phyloP scores from a whole-genome alignment of 2,113 vertebrate species.

The Apodemus sylvaticus region DNA sequence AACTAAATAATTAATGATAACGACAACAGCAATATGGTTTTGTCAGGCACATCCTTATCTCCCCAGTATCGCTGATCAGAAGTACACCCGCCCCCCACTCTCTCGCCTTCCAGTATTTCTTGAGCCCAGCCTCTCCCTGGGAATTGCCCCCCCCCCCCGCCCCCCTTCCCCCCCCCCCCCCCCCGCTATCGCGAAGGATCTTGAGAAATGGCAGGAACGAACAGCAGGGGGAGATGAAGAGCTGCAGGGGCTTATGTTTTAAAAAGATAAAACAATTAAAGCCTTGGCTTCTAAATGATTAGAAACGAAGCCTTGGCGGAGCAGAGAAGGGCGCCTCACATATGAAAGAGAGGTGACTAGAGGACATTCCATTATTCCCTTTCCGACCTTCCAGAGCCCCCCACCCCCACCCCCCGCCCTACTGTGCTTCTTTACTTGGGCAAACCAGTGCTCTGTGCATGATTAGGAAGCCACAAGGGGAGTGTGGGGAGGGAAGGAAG shows the following conservation, averaged over 20 bases:
- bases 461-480: fast-evolving
- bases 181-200: background rate
- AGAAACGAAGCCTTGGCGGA: background rate
- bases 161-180: no score
- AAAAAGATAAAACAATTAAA: background rate
- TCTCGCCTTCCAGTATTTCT: background rate
- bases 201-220: background rate
- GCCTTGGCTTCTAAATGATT: background rate
- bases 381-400: background rate
- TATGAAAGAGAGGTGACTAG: background rate
- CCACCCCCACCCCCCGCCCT: no score
- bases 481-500: background rate
- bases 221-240: slow-evolving; percentile 72
- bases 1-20: background rate
- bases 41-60: background rate
- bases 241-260: slow-evolving; percentile 44
- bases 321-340: fast-evolving
- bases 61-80: background rate
- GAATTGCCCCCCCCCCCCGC: no score
- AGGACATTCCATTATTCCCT: background rate
- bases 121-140: background rate
- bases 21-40: background rate
- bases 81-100: background rate
- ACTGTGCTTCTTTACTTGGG: background rate
- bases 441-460: background rate